phyloP scores from a whole-genome alignment of 2,797 vertebrate species.

The Oreochromis mossambicus region DNA sequence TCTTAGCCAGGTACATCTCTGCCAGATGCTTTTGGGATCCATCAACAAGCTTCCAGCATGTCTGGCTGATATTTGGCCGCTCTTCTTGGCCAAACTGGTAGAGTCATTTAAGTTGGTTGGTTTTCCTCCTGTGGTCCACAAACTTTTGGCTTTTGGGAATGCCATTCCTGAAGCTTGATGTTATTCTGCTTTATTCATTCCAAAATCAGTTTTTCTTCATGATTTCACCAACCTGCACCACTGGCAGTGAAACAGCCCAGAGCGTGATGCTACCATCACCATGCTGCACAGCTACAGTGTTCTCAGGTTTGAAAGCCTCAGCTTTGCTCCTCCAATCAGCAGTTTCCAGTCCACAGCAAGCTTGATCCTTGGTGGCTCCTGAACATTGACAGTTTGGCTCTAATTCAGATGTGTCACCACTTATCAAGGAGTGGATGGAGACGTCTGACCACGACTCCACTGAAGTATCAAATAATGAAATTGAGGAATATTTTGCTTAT shows the following conservation, averaged over 20 bases:
- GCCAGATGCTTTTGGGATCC: background rate
- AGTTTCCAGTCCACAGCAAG: background rate
- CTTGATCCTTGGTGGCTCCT: background rate
- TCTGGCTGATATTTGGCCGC: background rate
- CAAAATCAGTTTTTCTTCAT: background rate
- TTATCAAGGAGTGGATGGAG: background rate
- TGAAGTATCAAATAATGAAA: background rate
- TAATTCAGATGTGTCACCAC: background rate
- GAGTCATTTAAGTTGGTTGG: background rate
- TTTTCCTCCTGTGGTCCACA: background rate
- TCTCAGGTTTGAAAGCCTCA: background rate
- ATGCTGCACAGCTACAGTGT: background rate
- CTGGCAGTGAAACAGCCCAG: background rate
- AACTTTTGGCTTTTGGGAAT: fast-evolving
- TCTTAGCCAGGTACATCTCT: background rate
- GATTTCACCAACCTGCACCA: background rate
- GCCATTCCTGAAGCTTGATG: background rate
- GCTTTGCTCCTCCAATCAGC: background rate
- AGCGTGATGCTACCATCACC: background rate
- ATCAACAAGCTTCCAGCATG: background rate
- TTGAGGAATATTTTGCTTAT: background rate
- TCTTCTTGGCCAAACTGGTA: fast-evolving
- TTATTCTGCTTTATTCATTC: background rate
- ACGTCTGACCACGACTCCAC: background rate
- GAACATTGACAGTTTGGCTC: background rate